A percentile compares a stretch with the other conserved stretches of the same genome.
Evolutionary conservation across 2,888 invertebrate species (phyloP).

Genomic region (Ophonus ardosiacus): DNA sequence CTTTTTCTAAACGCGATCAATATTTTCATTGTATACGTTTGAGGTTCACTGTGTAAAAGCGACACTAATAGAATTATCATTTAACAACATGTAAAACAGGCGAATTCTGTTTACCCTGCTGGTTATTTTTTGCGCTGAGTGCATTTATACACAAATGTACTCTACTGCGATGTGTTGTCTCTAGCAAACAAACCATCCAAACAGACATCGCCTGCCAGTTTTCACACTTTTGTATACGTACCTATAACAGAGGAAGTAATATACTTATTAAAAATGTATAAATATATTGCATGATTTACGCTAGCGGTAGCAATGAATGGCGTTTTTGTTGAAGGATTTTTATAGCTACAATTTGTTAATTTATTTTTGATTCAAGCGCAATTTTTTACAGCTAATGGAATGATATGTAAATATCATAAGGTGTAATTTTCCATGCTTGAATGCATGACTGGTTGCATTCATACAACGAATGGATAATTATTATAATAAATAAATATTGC

Average conservation of each 20-base stretch:
- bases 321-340: not conserved
- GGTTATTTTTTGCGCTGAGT: conserved; percentile 71
- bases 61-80: conserved; percentile 72
- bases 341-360: conserved; percentile 9
- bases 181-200: conserved; percentile 28
- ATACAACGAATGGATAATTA: not conserved
- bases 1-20: not conserved
- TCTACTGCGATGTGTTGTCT: not conserved
- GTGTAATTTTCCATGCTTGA: conserved; percentile 9
- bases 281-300: not conserved
- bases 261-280: not conserved
- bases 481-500: not conserved
- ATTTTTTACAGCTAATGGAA: not conserved
- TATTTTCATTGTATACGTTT: conserved; percentile 49
- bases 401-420: not conserved
- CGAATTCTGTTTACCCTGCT: conserved; percentile 72
- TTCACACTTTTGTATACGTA: not conserved
- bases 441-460: conserved; percentile 9
- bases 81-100: conserved; percentile 72
- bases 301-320: not conserved
- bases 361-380: not conserved
- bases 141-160: conserved; percentile 65
- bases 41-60: conserved; percentile 46
- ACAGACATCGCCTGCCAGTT: not conserved
- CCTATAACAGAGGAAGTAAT: conserved; percentile 5